phyloP scores from a whole-genome alignment of 2,797 vertebrate genomes.

The Spea hammondii region DNA sequence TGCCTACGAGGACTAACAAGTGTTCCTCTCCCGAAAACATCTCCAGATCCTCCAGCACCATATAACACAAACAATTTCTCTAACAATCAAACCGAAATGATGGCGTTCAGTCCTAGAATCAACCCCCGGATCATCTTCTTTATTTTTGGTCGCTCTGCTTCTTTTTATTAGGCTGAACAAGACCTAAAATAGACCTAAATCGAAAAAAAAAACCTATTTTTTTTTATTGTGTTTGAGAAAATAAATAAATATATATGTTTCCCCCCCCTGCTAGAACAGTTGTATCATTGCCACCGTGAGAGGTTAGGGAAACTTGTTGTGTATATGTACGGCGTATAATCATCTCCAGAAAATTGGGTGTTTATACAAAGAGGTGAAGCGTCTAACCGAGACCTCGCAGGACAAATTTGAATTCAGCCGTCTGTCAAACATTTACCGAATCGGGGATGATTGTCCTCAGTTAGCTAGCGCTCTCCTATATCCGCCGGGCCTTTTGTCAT shows the following conservation, averaged over 20 bases:
- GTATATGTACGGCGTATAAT: conserved; percentile 56
- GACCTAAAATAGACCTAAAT: conserved; percentile 16
- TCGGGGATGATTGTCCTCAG: conserved; percentile 85
- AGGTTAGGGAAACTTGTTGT: conserved; percentile 67
- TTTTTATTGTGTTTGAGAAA: not conserved
- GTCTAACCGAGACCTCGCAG: conserved; percentile 62
- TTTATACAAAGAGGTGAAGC: conserved; percentile 62
- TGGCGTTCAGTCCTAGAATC: not conserved
- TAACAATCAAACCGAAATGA: not conserved
- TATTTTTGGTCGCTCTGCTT: not conserved
- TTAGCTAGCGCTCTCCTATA: conserved; percentile 78
- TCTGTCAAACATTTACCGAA: conserved; percentile 84
- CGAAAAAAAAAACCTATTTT: not conserved
- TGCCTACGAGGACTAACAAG: not conserved
- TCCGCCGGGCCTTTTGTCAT: conserved; percentile 87
- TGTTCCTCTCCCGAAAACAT: not conserved
- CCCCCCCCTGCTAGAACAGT: not conserved
- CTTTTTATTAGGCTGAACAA: conserved; percentile 16
- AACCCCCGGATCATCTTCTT: not conserved
- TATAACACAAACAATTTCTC: conserved; percentile 8
- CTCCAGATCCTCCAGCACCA: not conserved
- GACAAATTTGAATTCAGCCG: conserved; percentile 73
- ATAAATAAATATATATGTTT: conserved; percentile 30
- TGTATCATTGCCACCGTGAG: conserved; percentile 37
- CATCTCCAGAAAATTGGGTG: conserved; percentile 59